A percentile compares a stretch with the other conserved stretches of the same genome.
Conservation (phyloP, 2,888 invertebrate species). For the Mechanitis mazaeus region DNA sequence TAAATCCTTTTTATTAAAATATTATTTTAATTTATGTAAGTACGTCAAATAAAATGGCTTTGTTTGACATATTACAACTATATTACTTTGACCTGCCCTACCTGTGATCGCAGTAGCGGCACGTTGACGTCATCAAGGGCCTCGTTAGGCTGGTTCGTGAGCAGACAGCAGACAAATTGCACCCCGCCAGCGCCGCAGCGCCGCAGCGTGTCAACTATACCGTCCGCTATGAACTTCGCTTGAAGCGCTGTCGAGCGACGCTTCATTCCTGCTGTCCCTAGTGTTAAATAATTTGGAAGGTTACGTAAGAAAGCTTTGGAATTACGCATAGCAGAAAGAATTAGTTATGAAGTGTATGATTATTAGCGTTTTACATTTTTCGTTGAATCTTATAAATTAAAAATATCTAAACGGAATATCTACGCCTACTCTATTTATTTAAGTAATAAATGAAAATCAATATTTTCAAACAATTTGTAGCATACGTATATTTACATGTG, state of each 20-base stretch:
- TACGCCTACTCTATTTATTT: too few relatives aligned
- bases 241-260: conserved; percentile 91
- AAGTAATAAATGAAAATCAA: neutral
- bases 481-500: too few relatives aligned
- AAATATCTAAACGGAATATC: too few relatives aligned
- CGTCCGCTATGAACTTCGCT: conserved; percentile 84
- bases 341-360: too few relatives aligned
- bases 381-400: too few relatives aligned
- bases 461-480: too few relatives aligned
- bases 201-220: conserved; percentile 91
- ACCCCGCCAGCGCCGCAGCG: conserved; percentile 83
- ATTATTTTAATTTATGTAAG: too few relatives aligned
- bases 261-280: conserved; percentile 81
- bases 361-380: too few relatives aligned
- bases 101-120: conserved; percentile 91
- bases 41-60: too few relatives aligned
- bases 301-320: neutral
- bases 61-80: too few relatives aligned
- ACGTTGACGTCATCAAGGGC: conserved; percentile 81
- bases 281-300: neutral
- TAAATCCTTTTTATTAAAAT: too few relatives aligned
- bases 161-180: conserved; percentile 92
- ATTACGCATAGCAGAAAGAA: too few relatives aligned
- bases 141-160: conserved; percentile 78
- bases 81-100: conserved; percentile 39